These are phyloP conservation scores for Petrocephalus microphthalmus DNA, from an alignment of 2,113 vertebrate genomes.

Conservation along the genomic window DNA sequence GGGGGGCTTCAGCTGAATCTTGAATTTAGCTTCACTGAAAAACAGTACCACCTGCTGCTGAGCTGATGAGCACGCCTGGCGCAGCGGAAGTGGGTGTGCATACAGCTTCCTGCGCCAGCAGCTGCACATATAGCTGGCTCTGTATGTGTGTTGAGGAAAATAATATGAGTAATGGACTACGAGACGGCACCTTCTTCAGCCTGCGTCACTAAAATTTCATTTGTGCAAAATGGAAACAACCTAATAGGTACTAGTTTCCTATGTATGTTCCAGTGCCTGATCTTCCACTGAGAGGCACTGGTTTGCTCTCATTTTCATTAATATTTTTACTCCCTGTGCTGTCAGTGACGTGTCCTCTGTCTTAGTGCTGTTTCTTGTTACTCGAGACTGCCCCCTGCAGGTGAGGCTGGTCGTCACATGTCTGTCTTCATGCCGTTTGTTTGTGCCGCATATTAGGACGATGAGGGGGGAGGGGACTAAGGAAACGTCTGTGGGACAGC, in stretches of 20 bases:
- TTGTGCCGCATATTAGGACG: background rate
- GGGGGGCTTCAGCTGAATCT: too few relatives aligned
- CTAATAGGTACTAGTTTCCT: background rate
- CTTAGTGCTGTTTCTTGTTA: conserved; percentile 7
- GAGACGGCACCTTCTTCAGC: background rate
- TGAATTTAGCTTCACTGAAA: background rate
- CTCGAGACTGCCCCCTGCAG: conserved; percentile 11
- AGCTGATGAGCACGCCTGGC: background rate
- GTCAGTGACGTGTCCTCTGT: conserved; percentile 11
- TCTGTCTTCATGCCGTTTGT: background rate
- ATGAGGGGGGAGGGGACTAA: background rate
- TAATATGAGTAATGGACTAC: background rate
- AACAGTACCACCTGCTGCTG: background rate
- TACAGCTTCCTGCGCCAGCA: background rate
- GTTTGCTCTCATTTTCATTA: background rate
- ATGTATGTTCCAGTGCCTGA: background rate
- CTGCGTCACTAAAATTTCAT: background rate
- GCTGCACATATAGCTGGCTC: background rate
- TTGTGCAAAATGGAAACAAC: background rate
- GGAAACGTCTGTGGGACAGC: background rate
- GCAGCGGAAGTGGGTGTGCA: background rate
- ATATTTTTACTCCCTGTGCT: background rate
- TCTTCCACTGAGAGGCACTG: background rate
- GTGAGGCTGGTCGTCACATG: background rate
- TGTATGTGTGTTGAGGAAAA: background rate